phyloP scores from a whole-genome alignment of 2,797 vertebrate species.

The Pseudochromis fuscus region DNA sequence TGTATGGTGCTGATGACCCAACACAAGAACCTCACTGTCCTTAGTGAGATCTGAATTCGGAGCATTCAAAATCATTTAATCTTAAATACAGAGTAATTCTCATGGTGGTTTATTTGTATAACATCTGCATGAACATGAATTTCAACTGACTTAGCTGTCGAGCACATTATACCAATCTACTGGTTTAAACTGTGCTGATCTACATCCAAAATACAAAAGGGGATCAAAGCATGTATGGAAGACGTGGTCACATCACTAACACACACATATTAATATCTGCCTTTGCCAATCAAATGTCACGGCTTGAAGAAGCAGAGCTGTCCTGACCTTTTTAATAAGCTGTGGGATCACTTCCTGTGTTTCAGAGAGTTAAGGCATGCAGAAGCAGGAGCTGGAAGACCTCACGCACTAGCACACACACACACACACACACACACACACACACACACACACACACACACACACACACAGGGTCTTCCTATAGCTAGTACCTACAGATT shows the following conservation, averaged over 20 bases:
- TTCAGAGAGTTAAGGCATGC: constrained; percentile 41
- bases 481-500: constrained; percentile 26
- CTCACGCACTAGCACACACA: no score
- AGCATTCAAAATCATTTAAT: constrained; percentile 6
- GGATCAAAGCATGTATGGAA: constrained; percentile 23
- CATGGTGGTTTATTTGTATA: constrained; percentile 7
- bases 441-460: not conserved
- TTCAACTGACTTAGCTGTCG: not conserved
- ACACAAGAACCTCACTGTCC: constrained; percentile 20
- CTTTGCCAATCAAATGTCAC: constrained; percentile 68
- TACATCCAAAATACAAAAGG: constrained; percentile 28
- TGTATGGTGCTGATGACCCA: constrained; percentile 42
- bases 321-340: constrained; percentile 67
- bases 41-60: constrained; percentile 27
- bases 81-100: constrained; percentile 20
- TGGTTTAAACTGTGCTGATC: constrained; percentile 10
- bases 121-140: not conserved
- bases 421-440: not conserved
- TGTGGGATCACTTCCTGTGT: constrained; percentile 63
- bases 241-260: constrained; percentile 28
- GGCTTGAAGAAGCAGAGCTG: constrained; percentile 47
- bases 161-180: constrained; percentile 17
- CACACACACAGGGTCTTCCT: not conserved
- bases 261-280: constrained; percentile 45
- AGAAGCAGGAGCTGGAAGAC: constrained; percentile 11